Evolutionary conservation across 2,888 invertebrate genomes (phyloP).

Genomic region (Geophilus truncorum): DNA sequence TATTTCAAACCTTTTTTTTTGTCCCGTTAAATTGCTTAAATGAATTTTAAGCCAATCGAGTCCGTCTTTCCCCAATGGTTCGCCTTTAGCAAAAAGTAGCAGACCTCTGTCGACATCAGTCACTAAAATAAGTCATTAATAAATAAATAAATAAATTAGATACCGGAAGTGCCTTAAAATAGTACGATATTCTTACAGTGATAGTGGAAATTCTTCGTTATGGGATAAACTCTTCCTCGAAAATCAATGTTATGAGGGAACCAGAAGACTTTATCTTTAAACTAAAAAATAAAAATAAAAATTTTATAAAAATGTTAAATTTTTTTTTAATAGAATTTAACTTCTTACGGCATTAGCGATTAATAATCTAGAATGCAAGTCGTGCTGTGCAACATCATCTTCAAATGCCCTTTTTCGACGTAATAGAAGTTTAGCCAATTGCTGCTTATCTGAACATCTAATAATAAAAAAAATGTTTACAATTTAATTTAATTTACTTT

Average conservation of each 20-base stretch:
- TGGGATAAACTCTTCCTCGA: conserved; percentile 92
- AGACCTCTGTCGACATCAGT: conserved; percentile 80
- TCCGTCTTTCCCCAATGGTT: conserved; percentile 77
- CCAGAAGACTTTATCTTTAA: conserved; percentile 78
- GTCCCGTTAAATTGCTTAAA: conserved; percentile 86
- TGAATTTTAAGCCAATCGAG: conserved; percentile 94
- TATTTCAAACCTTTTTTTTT: background rate
- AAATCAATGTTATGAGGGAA: conserved; percentile 98
- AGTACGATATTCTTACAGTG: too few species aligned
- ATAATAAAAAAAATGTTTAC: too few species aligned
- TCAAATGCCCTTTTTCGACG: too few species aligned
- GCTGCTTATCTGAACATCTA: too few species aligned
- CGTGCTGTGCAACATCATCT: too few species aligned
- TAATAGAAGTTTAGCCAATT: background rate
- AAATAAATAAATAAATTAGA: too few species aligned
- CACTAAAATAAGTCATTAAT: conserved; percentile 45
- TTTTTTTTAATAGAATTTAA: conserved; percentile 41
- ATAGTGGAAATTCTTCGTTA: conserved; percentile 93
- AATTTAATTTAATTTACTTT: too few species aligned
- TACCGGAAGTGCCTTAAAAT: too few species aligned
- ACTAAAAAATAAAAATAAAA: conserved; percentile 51
- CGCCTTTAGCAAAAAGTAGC: conserved; percentile 72
- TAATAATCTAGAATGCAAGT: too few species aligned
- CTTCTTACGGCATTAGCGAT: conserved; percentile 87
- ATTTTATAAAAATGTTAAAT: conserved; percentile 5